A percentile compares a stretch with the other conserved stretches of the same genome.
Evolutionary conservation across 2,113 vertebrate genomes (phyloP).

Genomic region (Meriones unguiculatus): DNA sequence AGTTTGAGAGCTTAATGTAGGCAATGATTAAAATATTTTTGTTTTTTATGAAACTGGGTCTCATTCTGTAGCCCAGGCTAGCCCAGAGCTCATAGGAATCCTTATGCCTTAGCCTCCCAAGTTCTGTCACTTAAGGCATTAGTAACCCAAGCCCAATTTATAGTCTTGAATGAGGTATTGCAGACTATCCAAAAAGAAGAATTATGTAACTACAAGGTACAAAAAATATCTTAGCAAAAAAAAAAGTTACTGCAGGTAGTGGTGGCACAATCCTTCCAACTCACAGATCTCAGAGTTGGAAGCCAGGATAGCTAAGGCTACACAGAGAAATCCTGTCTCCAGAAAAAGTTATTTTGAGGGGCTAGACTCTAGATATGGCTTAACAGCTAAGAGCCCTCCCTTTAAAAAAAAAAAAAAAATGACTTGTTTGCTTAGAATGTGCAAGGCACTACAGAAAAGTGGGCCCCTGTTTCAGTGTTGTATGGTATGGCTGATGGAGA

Average conservation of each 20-base stretch:
- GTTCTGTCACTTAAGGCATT: background rate
- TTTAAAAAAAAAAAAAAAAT: background rate
- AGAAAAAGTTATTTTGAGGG: background rate
- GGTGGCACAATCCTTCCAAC: no score
- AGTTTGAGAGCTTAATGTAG: background rate
- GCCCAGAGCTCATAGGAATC: background rate
- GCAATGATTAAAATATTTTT: background rate
- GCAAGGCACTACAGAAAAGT: background rate
- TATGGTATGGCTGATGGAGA: slow-evolving; percentile 12
- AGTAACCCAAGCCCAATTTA: background rate
- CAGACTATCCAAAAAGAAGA: slow-evolving; percentile 13
- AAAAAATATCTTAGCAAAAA: background rate
- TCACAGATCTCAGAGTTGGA: no score
- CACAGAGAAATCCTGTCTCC: background rate
- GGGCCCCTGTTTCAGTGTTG: background rate
- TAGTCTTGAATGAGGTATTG: background rate
- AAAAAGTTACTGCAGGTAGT: background rate
- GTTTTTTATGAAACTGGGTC: background rate
- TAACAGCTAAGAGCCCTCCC: background rate
- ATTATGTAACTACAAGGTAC: slow-evolving; percentile 1
- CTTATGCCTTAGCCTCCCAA: background rate
- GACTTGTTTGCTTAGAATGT: background rate
- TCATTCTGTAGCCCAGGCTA: background rate
- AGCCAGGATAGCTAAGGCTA: no score
- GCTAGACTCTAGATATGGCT: background rate